Evolutionary conservation across 1,140 invertebrate genomes (phyloP), one percentile per base, ranked within the genome.

Genomic region (Ectropis grisescens): DNA sequence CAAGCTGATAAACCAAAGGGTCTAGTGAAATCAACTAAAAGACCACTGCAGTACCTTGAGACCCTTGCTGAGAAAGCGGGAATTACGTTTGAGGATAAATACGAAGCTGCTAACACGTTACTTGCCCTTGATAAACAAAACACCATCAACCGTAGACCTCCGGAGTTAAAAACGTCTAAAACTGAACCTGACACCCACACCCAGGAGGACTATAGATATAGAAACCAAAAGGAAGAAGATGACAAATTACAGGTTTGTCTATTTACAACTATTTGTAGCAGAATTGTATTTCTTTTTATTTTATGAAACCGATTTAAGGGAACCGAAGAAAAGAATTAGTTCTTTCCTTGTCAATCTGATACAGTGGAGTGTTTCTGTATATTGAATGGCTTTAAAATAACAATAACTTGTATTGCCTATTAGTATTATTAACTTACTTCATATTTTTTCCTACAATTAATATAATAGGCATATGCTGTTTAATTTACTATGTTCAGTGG

Each of bases 61-160:
- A 89, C 87, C 5, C 74, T 89, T 22, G 87, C 87, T 7, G 86
- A 89, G 46, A 89, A 89, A 45, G 87, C 87, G 29, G 87, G 87
- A 1, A 88, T 88, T 7, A 88, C 86, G 13, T 86, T 87, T 47
- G 87, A 88, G 52, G 87, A 88, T 61, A 88, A 88, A 65, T 89
- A 88, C 71, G 87, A 88, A 67, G 85, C 85, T 38, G 86, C 86
- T 10, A 85, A 85, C 46, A 85, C 84, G 15, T 46, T 86, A 37
- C 45, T 86, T 37, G 84, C 85, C 43, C 58, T 86, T 44, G 85
- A 86, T 42, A 81, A 85, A 42, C 72, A 79, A 32, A 81, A 76
- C 30, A 70, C 47, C 30, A 52, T 48, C n/a, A 71, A 68, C 30
- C 46, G 71, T 2, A 55, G 72, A 42, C 59, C 40, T 7, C 43